phyloP scores from a whole-genome alignment of 2,888 invertebrate genomes.

The Chloroclystis v-ata region DNA sequence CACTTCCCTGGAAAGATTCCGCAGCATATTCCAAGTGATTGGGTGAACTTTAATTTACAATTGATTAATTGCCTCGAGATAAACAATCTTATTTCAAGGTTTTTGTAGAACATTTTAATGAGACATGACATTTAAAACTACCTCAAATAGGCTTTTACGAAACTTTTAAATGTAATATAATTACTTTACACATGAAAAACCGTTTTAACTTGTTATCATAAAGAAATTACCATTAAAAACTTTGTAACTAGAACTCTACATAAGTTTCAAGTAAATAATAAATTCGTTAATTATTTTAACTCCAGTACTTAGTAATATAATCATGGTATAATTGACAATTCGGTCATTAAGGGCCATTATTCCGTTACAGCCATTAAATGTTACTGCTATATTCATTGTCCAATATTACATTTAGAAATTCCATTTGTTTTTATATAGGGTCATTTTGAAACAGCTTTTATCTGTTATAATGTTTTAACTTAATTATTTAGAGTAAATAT shows the following conservation, averaged over 20 bases:
- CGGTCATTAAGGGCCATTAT: constrained; percentile 21
- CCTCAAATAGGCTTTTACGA: no score
- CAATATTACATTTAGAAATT: neutral
- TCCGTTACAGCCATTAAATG: constrained; percentile 4
- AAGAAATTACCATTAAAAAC: neutral
- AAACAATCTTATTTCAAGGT: no score
- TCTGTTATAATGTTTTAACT: no score
- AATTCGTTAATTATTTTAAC: constrained; percentile 3
- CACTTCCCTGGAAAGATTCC: no score
- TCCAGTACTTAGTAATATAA: constrained; percentile 3
- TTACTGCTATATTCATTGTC: neutral
- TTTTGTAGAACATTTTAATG: no score
- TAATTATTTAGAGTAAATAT: no score
- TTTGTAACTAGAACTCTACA: neutral
- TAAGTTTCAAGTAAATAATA: constrained; percentile 2
- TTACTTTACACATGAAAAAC: neutral
- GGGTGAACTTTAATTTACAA: no score
- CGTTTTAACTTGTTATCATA: neutral
- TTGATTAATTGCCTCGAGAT: no score
- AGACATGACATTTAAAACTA: no score
- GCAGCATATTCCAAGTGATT: no score
- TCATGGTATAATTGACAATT: constrained; percentile 20
- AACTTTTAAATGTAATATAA: neutral
- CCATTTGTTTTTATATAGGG: no score
- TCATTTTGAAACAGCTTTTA: no score